phyloP scores from a whole-genome alignment of 2,888 invertebrate species.

The Epistrophe eligans region DNA sequence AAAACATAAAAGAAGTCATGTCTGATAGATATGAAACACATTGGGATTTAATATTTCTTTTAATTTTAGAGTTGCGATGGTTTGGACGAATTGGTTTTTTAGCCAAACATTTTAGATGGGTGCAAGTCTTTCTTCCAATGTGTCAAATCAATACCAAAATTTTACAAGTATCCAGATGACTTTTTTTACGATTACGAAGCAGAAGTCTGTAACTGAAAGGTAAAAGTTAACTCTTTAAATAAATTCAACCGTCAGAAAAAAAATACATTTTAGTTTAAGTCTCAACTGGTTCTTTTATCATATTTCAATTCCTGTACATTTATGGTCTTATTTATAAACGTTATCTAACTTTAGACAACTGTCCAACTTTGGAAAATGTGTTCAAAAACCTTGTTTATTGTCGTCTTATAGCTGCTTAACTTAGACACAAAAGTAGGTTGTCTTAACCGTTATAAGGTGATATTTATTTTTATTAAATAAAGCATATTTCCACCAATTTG shows the following conservation, averaged over 20 bases:
- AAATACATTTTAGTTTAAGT: no score
- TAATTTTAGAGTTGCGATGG: slow-evolving; percentile 75
- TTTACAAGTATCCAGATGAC: slow-evolving; percentile 77
- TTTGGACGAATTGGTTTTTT: slow-evolving; percentile 70
- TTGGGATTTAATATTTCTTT: not conserved
- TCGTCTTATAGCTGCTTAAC: no score
- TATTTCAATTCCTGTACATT: no score
- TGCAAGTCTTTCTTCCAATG: slow-evolving; percentile 79
- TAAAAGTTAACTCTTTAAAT: slow-evolving; percentile 48
- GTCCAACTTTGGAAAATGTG: no score
- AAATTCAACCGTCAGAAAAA: not conserved
- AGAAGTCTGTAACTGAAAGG: slow-evolving; percentile 76
- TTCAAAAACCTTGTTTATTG: no score
- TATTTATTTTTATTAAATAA: no score
- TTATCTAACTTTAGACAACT: no score
- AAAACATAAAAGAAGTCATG: not conserved
- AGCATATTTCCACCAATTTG: no score
- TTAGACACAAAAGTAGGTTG: no score
- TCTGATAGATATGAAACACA: not conserved
- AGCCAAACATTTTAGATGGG: slow-evolving; percentile 77
- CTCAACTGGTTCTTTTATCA: no score
- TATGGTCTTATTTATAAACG: no score
- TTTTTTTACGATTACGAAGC: slow-evolving; percentile 76
- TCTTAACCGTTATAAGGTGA: no score
- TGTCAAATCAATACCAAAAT: slow-evolving; percentile 70